Evolutionary conservation across 2,888 invertebrate genomes (phyloP).

Genomic region (Orthosia gothica): DNA sequence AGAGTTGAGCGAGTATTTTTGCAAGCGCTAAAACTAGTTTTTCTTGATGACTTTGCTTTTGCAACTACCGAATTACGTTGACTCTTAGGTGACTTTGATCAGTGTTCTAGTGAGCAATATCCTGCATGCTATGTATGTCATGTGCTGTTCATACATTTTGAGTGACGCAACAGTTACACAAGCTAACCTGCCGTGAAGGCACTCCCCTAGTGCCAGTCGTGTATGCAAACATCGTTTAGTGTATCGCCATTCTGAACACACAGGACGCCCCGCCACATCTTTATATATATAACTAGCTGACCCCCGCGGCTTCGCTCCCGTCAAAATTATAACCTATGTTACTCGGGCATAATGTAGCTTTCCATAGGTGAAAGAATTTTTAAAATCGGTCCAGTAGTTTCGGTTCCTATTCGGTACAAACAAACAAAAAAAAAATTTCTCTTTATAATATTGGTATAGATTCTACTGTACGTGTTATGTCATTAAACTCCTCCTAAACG

Average conservation of each 20-base stretch:
- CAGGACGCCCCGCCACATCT: constrained; percentile 7
- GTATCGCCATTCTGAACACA: constrained; percentile 48
- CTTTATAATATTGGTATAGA: no score
- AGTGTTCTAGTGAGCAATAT: constrained; percentile 51
- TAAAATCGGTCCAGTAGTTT: no score
- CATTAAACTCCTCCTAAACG: no score
- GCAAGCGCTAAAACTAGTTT: constrained; percentile 46
- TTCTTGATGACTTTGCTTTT: constrained; percentile 45
- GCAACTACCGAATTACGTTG: constrained; percentile 50
- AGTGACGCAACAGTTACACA: constrained; percentile 43
- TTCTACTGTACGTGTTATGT: no score
- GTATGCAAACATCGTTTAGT: constrained; percentile 44
- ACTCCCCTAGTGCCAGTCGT: constrained; percentile 40
- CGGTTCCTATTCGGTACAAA: no score
- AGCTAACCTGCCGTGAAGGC: constrained; percentile 34
- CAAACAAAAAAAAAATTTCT: no score
- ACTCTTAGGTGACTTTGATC: constrained; percentile 49
- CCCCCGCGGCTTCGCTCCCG: no score
- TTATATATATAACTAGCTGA: no score
- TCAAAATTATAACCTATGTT: no score
- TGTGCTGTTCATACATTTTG: constrained; percentile 43
- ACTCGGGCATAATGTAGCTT: no score
- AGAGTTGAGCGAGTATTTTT: constrained; percentile 27
- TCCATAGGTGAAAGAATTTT: no score
- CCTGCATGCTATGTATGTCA: constrained; percentile 44